These are phyloP conservation scores for Gymnoscopelus braueri DNA, from an alignment of 2,797 vertebrate species.

Conservation along the genomic window DNA sequence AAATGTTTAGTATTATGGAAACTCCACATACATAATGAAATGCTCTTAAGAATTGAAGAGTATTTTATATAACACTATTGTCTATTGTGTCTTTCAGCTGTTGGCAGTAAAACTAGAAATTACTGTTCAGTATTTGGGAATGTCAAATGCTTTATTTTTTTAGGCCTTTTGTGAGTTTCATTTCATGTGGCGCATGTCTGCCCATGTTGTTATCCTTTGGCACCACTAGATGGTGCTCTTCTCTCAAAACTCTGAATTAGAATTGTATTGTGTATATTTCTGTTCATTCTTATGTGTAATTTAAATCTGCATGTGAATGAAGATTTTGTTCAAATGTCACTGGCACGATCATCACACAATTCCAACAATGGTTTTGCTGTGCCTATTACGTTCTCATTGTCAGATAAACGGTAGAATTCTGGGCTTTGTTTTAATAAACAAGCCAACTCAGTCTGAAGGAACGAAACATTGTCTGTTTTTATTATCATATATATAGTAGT, in stretches of 20 bases:
- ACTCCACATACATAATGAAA: too few relatives aligned
- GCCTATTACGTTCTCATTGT: neutral
- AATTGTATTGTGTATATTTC: neutral
- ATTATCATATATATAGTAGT: neutral
- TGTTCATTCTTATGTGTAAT: neutral
- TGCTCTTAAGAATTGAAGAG: too few relatives aligned
- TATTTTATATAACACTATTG: too few relatives aligned
- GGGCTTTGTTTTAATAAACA: conserved; percentile 30
- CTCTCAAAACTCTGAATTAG: neutral
- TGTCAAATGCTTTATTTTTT: too few relatives aligned
- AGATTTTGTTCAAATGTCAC: neutral
- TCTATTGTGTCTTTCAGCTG: too few relatives aligned
- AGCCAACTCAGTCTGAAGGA: neutral
- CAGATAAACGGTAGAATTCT: conserved; percentile 10
- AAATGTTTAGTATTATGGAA: too few relatives aligned
- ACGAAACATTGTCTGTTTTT: neutral
- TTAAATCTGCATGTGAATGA: neutral
- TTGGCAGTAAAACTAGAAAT: too few relatives aligned
- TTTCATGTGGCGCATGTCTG: neutral
- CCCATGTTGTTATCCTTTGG: neutral
- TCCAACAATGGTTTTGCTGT: neutral
- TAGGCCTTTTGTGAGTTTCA: too few relatives aligned
- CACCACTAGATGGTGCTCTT: conserved; percentile 52
- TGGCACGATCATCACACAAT: neutral
- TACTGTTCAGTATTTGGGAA: too few relatives aligned